Base-by-base conservation (phyloP, 2,797 vertebrate genomes). In the Sciurus vulgaris region DNA sequence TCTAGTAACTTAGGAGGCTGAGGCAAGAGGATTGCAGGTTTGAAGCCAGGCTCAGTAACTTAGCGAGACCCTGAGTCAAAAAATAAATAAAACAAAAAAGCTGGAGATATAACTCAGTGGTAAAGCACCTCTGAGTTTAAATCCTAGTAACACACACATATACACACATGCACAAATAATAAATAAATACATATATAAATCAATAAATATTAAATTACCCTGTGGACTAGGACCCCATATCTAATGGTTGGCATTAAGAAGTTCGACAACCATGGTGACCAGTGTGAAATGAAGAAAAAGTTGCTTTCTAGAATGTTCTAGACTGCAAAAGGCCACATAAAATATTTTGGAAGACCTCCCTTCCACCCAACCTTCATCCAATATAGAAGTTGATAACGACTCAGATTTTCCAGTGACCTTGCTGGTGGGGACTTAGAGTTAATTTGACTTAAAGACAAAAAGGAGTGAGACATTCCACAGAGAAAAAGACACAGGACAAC, bases 291-390 rank as follows among this genome's bases (percentile, higher is more conserved):
- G n/a, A 89, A 91, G 65, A 61, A 56, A 70, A 59, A 78, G 3
- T 44, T 22, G 2, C 11, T 92, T 92, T 95, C 70, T 38, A 87
- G 81, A 97, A 93, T 82, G 17, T 96, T 89, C 61, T 94, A 18
- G 10, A 69, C 12, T 47, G 18, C 5, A 77, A 73, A 93, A 81
- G 49, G 69, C 13, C 28, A 61, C 47, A 41, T 61, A 44, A 79
- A 33, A 76, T 1, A 73, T 41, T 87, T 82, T 30, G 12, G 38
- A 79, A 93, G 44, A 82, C 7, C 44, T 41, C 8, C 7, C 7
- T 12, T 81, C 33, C 26, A 61, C 59, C n/a, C 22, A 47, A 4
- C 3, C 74, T 72, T 12, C 26, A 30, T 3, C 4, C 10, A 61
- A 5, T 59, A 35, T 6, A 89, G 14, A n/a, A 20, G 1, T 69